Conservation (phyloP, 1,140 invertebrate species). For the Rhynchophorus ferrugineus region DNA sequence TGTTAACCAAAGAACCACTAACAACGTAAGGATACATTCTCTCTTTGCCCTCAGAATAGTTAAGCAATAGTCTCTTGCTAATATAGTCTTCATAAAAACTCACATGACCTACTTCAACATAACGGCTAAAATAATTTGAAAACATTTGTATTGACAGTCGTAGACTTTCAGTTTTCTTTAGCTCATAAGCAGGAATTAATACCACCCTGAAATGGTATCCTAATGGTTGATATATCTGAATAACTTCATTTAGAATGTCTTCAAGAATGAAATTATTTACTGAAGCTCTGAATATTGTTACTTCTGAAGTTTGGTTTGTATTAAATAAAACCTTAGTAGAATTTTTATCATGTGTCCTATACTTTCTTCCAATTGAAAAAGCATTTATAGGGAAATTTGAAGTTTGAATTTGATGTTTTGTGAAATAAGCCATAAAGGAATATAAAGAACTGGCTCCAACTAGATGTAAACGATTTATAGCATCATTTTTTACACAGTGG, state of each 20-base stretch:
- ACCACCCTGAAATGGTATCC: constrained; percentile 55
- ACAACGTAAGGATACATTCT: constrained; percentile 50
- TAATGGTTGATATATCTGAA: constrained; percentile 48
- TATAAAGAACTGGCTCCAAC: constrained; percentile 55
- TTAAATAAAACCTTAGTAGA: constrained; percentile 47
- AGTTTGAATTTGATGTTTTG: constrained; percentile 49
- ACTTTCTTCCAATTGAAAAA: constrained; percentile 55
- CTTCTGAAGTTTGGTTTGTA: constrained; percentile 52
- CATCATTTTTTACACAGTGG: constrained; percentile 42
- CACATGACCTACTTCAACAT: constrained; percentile 58
- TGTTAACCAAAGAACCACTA: constrained; percentile 54
- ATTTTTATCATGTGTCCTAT: constrained; percentile 44
- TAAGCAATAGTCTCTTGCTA: constrained; percentile 58
- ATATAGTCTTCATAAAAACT: constrained; percentile 56
- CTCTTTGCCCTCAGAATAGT: constrained; percentile 45
- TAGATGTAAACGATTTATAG: constrained; percentile 51
- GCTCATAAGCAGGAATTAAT: constrained; percentile 45
- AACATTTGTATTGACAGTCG: constrained; percentile 58
- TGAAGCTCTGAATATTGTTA: constrained; percentile 49
- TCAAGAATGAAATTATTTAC: constrained; percentile 43
- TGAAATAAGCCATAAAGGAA: constrained; percentile 56
- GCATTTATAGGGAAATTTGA: constrained; percentile 53
- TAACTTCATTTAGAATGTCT: constrained; percentile 41
- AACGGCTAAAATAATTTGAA: constrained; percentile 49
- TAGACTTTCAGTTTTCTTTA: constrained; percentile 53